phyloP scores from a whole-genome alignment of 2,797 vertebrate genomes.

The Delichon dasypus region DNA sequence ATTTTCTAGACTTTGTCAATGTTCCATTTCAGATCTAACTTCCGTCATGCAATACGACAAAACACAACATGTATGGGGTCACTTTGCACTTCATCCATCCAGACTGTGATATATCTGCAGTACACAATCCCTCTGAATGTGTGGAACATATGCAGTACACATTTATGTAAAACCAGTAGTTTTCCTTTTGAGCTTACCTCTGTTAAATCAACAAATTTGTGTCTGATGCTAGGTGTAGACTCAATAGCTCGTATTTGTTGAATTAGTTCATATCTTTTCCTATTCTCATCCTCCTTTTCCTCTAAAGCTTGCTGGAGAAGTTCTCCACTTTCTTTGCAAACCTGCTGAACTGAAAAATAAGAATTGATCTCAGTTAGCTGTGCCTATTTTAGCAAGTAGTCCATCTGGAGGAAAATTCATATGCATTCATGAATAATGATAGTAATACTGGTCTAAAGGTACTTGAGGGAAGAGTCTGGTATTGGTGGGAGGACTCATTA shows the following conservation, averaged over 20 bases:
- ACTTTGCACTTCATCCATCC: background rate
- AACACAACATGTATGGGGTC: background rate
- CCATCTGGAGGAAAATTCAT: conserved; percentile 38
- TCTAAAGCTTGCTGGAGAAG: conserved; percentile 79
- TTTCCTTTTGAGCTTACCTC: conserved; percentile 76
- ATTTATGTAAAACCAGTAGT: background rate
- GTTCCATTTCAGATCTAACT: background rate
- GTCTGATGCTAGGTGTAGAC: conserved; percentile 71
- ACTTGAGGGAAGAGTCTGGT: conserved; percentile 41
- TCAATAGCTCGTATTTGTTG: conserved; percentile 82
- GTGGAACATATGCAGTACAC: background rate
- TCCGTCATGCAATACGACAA: background rate
- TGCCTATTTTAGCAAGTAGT: conserved; percentile 16
- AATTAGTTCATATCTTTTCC: conserved; percentile 80
- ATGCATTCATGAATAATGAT: background rate
- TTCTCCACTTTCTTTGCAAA: conserved; percentile 81
- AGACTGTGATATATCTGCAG: background rate
- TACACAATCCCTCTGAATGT: background rate
- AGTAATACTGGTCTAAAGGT: conserved; percentile 27
- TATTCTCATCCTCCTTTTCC: conserved; percentile 79
- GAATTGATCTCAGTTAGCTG: background rate
- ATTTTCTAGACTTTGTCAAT: background rate
- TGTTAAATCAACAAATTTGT: conserved; percentile 84
- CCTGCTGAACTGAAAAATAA: conserved; percentile 83
- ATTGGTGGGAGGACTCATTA: conserved; percentile 40